Evolutionary conservation across 2,888 invertebrate species (phyloP).

Genomic region (Acleris holmiana): DNA sequence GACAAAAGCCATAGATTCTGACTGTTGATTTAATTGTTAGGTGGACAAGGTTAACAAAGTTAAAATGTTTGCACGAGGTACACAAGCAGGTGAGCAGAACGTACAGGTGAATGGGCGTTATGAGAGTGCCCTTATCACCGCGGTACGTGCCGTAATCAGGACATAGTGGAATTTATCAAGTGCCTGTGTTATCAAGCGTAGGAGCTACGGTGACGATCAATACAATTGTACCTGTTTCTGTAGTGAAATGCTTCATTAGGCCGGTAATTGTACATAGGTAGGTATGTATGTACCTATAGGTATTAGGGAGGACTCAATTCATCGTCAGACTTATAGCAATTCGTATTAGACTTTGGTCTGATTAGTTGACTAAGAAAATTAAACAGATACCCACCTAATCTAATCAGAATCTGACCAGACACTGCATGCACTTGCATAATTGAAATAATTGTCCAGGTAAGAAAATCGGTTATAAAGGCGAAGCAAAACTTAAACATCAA

Average conservation of each 20-base stretch:
- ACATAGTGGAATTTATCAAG: slow-evolving; percentile 63
- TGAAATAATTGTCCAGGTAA: too few relatives aligned
- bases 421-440: background rate
- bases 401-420: slow-evolving; percentile 31
- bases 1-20: too few relatives aligned
- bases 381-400: slow-evolving; percentile 5
- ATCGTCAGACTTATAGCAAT: too few relatives aligned
- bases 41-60: slow-evolving; percentile 16
- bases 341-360: too few relatives aligned
- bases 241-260: slow-evolving; percentile 22
- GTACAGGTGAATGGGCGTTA: slow-evolving; percentile 64
- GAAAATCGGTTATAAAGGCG: too few relatives aligned
- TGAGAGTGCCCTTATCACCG: slow-evolving; percentile 57
- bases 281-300: too few relatives aligned
- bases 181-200: slow-evolving; percentile 56
- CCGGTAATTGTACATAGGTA: too few relatives aligned
- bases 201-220: slow-evolving; percentile 50
- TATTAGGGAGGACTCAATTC: too few relatives aligned
- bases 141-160: slow-evolving; percentile 63
- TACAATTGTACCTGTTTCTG: slow-evolving; percentile 46
- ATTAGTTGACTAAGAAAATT: background rate
- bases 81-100: slow-evolving; percentile 70
- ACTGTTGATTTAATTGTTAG: background rate
- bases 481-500: too few relatives aligned
- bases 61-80: slow-evolving; percentile 47